Base-by-base conservation (phyloP, 2,888 invertebrate genomes). In the Aproaerema taeniolella region DNA sequence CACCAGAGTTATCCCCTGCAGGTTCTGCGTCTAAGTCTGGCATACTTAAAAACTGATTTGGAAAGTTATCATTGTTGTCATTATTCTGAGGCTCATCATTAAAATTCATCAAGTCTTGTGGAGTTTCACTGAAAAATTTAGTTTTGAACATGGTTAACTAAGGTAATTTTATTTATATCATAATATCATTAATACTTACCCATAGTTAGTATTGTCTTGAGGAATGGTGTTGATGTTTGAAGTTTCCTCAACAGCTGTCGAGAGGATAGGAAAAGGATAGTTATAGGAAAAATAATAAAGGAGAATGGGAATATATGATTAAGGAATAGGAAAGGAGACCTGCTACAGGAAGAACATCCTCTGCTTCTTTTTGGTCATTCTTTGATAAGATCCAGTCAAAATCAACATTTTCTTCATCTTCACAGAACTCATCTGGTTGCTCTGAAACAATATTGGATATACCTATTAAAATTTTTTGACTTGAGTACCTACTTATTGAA, bases 11-110 rank as follows among this genome's bases (percentile, higher is more conserved):
- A 4, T 55, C 58, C 32, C 55, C 58, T 35, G 54, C 54, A 30
- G 71, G 58, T 37, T 64, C 77, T 31, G 70, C 38, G 39, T 77
- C 78, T 15, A 85, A 61, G 11, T 82, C 79, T 46, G 83, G 82
- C 82, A 83, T 83, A 45, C 64, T 82, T 33, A 83, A 48, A 50
- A 81, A 80, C 45, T 76, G 73, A 31, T 52, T 48, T 14, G 74
- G 50, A 43, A 76, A 78, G 36, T 61, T 66, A 35, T 73, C 78
- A 61, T 55, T 63, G 43, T 51, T 65, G n/a, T n/a, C n/a, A n/a
- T n/a, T n/a, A 45, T 68, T 73, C 39, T 63, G 72, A 46, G 66
- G 46, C 14, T 69, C 73, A 50, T 70, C 68, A 52, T 67, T 65
- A 43, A 74, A 82, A 43, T 53, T 58, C 45, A 76, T 70, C 34